Evolutionary conservation across 2,888 invertebrate species (phyloP), one percentile per base, ranked within the genome.

Genomic region (Epistrophella euchroma): DNA sequence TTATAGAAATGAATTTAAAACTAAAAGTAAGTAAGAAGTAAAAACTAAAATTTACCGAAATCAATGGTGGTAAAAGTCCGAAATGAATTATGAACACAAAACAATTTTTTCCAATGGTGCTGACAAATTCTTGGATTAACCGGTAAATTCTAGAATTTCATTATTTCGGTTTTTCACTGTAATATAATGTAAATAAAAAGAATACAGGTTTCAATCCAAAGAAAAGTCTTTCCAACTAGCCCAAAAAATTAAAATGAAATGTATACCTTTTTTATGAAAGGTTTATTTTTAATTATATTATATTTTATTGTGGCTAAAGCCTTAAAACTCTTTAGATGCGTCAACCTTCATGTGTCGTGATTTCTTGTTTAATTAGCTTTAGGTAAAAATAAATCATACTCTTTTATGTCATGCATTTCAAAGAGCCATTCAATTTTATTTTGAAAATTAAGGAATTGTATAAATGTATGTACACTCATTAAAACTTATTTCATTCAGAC

Each of bases 351-450:
- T n/a, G 9, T 43, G 37, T 47, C 35, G 22, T 74, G 60, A 82
- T 64, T 81, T 62, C 52, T 55, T 35, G 73, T 82, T 82, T 82
- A 86, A 86, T 86, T 86, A 86, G 82, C 86, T 64, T 78, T 37
- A 37, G 32, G 76, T 43, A 25, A 82, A 77, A 82, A 86, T 10
- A 45, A 74, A 64, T 11, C 28, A n/a, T n/a, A 4, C 52, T 45
- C 52, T 55, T 35, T 13, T 43, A 71, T 56, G 10, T 5, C 62
- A 50, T 11, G 37, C 11, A 25, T 71, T 66, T 40, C 64, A 76
- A 81, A 75, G 47, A 50, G 28, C 2, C 17, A 55, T 66, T 55
- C 56, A 40, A 73, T 50, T 73, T 72, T 55, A 72, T 80, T 79
- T 71, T 45, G 19, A 37, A 52, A 66, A 71, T 56, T 43, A 45